These are phyloP conservation scores for Cylindroiulus punctatus DNA, from an alignment of 2,888 invertebrate species.

Conservation along the genomic window DNA sequence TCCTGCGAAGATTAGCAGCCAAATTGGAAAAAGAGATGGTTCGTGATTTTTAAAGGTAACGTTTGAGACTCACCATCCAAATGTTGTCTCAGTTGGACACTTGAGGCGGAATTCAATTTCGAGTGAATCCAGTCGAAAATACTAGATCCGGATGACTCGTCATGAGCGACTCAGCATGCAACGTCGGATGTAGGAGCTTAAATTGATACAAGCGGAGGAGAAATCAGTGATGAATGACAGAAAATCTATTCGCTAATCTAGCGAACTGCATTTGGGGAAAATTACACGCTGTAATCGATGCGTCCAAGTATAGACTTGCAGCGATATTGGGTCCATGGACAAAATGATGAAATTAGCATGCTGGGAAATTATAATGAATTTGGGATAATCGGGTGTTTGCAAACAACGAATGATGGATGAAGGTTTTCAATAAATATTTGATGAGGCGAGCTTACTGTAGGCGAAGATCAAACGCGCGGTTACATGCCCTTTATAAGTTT, in stretches of 20 bases:
- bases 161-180: constrained; percentile 12
- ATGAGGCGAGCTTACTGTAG: background rate
- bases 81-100: constrained; percentile 25
- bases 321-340: too few species aligned
- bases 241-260: constrained; percentile 8
- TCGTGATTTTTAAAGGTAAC: background rate
- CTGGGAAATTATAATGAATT: background rate
- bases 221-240: constrained; percentile 28
- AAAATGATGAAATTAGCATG: background rate
- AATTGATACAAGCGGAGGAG: background rate
- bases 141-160: constrained; percentile 15
- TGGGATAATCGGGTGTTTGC: background rate
- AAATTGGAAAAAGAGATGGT: constrained; percentile 11
- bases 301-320: too few species aligned
- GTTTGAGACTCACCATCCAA: background rate
- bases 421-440: constrained; percentile 4
- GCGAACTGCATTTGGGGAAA: background rate
- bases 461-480: background rate
- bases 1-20: background rate
- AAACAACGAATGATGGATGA: constrained; percentile 23
- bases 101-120: background rate
- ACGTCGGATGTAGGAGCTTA: constrained; percentile 13
- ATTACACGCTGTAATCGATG: background rate
- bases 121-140: background rate
- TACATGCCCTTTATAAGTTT: background rate